Evolutionary conservation across 2,113 vertebrate genomes (phyloP).

Genomic region (Grus americana): DNA sequence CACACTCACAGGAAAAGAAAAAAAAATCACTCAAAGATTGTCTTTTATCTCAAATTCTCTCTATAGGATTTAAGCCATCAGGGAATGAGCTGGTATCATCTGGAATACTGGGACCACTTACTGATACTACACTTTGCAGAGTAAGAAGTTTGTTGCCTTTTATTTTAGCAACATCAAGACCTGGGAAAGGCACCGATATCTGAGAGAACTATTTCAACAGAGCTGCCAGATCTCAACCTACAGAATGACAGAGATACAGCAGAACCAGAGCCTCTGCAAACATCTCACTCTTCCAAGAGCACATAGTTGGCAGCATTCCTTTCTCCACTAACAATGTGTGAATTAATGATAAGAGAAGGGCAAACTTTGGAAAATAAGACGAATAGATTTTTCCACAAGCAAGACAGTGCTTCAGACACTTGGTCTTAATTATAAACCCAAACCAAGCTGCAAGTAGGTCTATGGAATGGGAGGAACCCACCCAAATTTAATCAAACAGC

Average conservation of each 20-base stretch:
- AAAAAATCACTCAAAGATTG: neutral
- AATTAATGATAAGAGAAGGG: constrained; percentile 60
- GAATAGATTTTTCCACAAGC: constrained; percentile 56
- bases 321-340: constrained; percentile 59
- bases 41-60: neutral
- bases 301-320: constrained; percentile 62
- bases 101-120: neutral
- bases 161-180: neutral
- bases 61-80: neutral
- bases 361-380: constrained; percentile 38
- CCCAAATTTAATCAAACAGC: neutral
- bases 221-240: constrained; percentile 41
- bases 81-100: neutral
- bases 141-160: neutral
- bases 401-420: constrained; percentile 41
- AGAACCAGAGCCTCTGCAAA: constrained; percentile 49
- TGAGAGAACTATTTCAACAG: neutral
- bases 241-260: constrained; percentile 24
- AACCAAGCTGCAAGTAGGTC: neutral
- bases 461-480: neutral
- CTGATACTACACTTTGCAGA: neutral
- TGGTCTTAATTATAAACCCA: neutral
- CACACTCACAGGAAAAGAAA: neutral
- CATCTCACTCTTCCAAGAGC: constrained; percentile 59
- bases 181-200: neutral